Evolutionary conservation across 1,140 invertebrate genomes (phyloP).

Genomic region (Penaeus japonicus): DNA sequence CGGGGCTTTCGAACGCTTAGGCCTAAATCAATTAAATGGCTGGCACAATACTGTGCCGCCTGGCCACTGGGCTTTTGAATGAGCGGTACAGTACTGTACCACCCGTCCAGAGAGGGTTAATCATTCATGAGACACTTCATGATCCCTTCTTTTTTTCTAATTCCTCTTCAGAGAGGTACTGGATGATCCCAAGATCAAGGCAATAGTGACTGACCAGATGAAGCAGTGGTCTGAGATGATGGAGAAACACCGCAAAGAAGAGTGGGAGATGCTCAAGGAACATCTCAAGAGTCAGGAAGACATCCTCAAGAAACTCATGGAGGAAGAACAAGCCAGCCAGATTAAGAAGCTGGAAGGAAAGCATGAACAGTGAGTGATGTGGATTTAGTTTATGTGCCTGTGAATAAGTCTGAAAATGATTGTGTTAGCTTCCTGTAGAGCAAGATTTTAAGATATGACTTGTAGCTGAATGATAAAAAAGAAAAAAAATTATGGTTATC

Average conservation of each 20-base stretch:
- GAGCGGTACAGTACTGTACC: too few relatives aligned
- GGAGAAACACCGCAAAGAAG: conserved; percentile 87
- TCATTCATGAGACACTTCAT: too few relatives aligned
- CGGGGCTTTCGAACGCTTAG: too few relatives aligned
- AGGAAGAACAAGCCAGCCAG: conserved; percentile 83
- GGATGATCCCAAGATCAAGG: conserved; percentile 82
- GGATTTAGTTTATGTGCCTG: not conserved
- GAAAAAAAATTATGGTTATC: too few relatives aligned
- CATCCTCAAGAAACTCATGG: conserved; percentile 85
- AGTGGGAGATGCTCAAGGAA: conserved; percentile 83
- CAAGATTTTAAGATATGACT: too few relatives aligned
- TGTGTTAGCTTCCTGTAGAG: too few relatives aligned
- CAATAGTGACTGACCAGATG: conserved; percentile 88
- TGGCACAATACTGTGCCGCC: too few relatives aligned
- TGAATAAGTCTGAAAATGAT: not conserved
- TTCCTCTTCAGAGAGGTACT: conserved; percentile 74
- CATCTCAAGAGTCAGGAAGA: conserved; percentile 88
- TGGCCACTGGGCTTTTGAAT: too few relatives aligned
- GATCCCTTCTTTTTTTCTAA: too few relatives aligned
- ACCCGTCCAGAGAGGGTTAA: too few relatives aligned
- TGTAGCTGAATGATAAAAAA: too few relatives aligned
- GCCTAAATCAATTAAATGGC: too few relatives aligned
- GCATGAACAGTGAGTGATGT: conserved; percentile 78
- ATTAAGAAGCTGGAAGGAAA: conserved; percentile 88
- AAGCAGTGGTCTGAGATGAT: conserved; percentile 93